These are phyloP conservation scores for Pseudococcus jackbeardsleyi DNA, from an alignment of 2,888 invertebrate species.

Conservation along the genomic window DNA sequence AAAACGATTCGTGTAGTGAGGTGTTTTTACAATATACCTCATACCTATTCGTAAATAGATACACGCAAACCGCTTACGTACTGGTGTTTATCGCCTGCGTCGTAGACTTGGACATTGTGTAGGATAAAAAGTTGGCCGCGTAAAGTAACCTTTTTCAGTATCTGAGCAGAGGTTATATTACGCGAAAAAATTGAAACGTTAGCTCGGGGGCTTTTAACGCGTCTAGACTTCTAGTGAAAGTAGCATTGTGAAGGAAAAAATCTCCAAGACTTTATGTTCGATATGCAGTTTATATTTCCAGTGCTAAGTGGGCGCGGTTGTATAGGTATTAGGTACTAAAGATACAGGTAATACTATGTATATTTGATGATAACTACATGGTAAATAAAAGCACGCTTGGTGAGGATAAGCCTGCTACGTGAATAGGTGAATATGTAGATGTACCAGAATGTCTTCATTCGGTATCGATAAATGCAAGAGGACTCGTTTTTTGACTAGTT, in stretches of 20 bases:
- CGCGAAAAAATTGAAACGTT: slow-evolving; percentile 36
- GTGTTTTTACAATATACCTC: not conserved
- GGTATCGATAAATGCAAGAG: not conserved
- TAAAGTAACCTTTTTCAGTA: slow-evolving; percentile 8
- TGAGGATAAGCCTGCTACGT: not conserved
- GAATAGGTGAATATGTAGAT: too few species aligned
- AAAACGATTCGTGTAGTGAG: not conserved
- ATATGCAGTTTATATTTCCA: not conserved
- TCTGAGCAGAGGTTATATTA: not conserved
- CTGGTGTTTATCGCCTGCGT: too few species aligned
- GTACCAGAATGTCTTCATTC: not conserved
- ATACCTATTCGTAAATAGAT: too few species aligned
- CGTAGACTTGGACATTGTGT: not conserved
- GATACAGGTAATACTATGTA: not conserved
- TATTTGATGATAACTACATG: not conserved
- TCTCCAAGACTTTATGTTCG: not conserved
- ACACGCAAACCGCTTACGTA: too few species aligned
- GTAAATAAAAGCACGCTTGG: not conserved
- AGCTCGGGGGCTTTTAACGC: slow-evolving; percentile 7
- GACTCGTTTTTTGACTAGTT: not conserved
- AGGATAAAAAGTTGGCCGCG: slow-evolving; percentile 1
- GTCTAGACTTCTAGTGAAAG: slow-evolving; percentile 44
- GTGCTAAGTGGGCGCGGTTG: slow-evolving; percentile 33
- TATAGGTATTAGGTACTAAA: not conserved
- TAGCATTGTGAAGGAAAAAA: slow-evolving; percentile 26